Percentiles rank a stretch among this genome's conserved stretches.
Conservation (phyloP, 2,888 invertebrate genomes). For the Zele albiditarsus region DNA sequence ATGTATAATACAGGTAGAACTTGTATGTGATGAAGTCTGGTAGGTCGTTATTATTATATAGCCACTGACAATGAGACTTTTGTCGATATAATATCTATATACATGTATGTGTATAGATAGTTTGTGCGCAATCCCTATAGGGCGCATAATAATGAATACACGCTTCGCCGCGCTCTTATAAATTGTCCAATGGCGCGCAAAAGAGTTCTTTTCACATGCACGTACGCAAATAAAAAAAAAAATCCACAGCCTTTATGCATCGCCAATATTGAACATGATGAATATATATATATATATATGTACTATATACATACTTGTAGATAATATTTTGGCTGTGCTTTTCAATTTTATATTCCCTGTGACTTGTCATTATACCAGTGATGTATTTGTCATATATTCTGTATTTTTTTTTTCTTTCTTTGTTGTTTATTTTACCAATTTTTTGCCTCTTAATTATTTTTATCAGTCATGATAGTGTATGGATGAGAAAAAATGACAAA, state of each 20-base stretch:
- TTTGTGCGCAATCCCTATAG: conserved; percentile 19
- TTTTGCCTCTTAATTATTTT: too few relatives aligned
- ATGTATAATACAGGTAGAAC: not conserved
- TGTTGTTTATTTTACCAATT: too few relatives aligned
- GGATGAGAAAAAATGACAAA: too few relatives aligned
- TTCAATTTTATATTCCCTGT: not conserved
- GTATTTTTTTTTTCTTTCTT: too few relatives aligned
- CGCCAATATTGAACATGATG: not conserved
- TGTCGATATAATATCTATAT: conserved; percentile 1
- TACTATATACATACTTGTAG: not conserved
- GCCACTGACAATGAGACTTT: conserved; percentile 24
- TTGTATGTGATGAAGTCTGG: not conserved
- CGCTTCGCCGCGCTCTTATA: conserved; percentile 5
- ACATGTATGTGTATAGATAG: not conserved
- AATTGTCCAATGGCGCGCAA: conserved; percentile 28
- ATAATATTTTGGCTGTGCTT: not conserved
- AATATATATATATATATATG: too few relatives aligned
- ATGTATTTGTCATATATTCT: too few relatives aligned
- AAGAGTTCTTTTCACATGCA: not conserved
- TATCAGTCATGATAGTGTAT: too few relatives aligned
- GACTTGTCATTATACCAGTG: not conserved
- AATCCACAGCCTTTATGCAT: not conserved
- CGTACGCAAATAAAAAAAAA: not conserved
- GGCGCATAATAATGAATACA: conserved; percentile 16
- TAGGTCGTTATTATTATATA: conserved; percentile 23